Evolutionary conservation across 2,797 vertebrate species (phyloP).

Genomic region (Etheostoma nigrum): DNA sequence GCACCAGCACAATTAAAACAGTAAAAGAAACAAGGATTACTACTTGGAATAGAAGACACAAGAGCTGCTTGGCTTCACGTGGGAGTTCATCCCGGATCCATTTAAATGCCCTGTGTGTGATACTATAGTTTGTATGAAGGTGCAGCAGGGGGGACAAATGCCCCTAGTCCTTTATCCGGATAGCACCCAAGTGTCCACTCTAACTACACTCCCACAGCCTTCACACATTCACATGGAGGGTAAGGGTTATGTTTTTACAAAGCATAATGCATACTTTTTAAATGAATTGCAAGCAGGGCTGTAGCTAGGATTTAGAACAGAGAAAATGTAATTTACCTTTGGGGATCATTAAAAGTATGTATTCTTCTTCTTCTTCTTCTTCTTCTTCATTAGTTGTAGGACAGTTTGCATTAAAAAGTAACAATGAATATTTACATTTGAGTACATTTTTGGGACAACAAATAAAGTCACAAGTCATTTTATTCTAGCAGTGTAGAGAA

Average conservation of each 20-base stretch:
- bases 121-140: conserved; percentile 15
- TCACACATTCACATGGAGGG: not conserved
- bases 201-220: not conserved
- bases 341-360: too few species aligned
- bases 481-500: too few species aligned
- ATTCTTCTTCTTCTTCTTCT: too few species aligned
- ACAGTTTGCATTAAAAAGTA: too few species aligned
- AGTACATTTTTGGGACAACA: too few species aligned
- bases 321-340: too few species aligned
- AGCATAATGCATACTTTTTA: not conserved
- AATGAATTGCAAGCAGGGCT: not conserved
- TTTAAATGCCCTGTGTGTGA: conserved; percentile 31
- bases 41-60: conserved; percentile 27
- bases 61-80: conserved; percentile 21
- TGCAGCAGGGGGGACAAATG: not conserved
- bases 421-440: too few species aligned
- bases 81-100: conserved; percentile 48
- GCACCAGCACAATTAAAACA: conserved; percentile 79
- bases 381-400: too few species aligned
- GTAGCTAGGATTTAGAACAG: not conserved
- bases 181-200: not conserved
- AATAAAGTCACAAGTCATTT: too few species aligned
- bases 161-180: conserved; percentile 10
- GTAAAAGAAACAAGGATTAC: conserved; percentile 65
- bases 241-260: not conserved